Evolutionary conservation across 1,140 invertebrate species (phyloP), one percentile per base, ranked within the genome.

Genomic region (Bombus impatiens): DNA sequence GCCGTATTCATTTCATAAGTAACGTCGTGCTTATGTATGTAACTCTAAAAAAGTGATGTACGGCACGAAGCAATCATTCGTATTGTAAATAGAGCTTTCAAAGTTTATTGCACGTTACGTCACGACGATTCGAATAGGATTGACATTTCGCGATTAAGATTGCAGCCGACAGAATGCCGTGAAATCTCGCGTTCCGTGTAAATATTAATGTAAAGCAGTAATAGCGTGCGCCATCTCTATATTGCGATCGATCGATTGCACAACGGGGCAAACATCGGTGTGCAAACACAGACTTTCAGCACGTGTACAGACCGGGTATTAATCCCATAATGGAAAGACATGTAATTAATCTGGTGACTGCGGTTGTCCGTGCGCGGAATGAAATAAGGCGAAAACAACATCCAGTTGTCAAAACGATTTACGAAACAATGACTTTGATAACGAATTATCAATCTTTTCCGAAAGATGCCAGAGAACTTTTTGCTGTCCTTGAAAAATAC

Each of bases 131-230:
- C 18, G 5, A 44, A 40, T 9, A 57, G 65, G 37, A n/a, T 15
- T 15, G 8, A 62, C 35, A 53, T 62, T 62, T 59, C 35, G 22
- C n/a, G 22, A 59, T 32, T 25, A 62, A 79, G 82, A 79, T 72
- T 37, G 82, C 76, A 47, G 67, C 65, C 22, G 37, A 32, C 53
- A 65, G 47, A 35, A 44, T 80, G 32, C 42, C 53, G 77, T 79
- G 83, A 84, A 84, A 80, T 84, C 77, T 80, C 77, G 68, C 83
- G 68, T 72, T 53, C 62, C 77, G 67, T 40, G 83, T 80, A 84
- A 84, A 84, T 84, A 84, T 84, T 84, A 77, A 84, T 84, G 83
- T 62, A 84, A 84, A 84, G 44, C 82, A 35, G 82, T 84, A 84
- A 84, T 72, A 79, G 65, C 67, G 40, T 32, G 70, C 32, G 67